Percentiles rank a stretch among this genome's conserved stretches.
Evolutionary conservation across 2,888 invertebrate genomes (phyloP).

Genomic region (Caenorhabditis drosophilae): DNA sequence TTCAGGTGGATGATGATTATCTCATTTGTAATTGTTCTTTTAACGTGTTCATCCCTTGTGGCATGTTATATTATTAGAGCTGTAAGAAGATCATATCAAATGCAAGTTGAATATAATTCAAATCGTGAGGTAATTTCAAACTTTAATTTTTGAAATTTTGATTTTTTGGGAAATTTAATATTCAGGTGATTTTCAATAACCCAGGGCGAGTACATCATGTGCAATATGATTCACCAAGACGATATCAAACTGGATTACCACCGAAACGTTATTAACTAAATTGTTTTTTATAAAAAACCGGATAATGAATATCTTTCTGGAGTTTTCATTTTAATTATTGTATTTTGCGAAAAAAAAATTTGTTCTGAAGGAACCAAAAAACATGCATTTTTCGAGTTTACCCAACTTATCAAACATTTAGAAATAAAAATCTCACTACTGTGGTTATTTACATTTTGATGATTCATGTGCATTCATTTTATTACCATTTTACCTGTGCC

Average conservation of each 20-base stretch:
- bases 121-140: slow-evolving; percentile 27
- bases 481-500: no score
- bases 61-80: slow-evolving; percentile 59
- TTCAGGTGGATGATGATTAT: slow-evolving; percentile 57
- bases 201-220: slow-evolving; percentile 51
- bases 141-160: not conserved
- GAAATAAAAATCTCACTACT: no score
- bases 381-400: no score
- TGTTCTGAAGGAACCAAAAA: no score
- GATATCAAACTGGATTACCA: slow-evolving; percentile 9
- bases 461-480: no score
- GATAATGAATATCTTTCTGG: not conserved
- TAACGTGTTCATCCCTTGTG: slow-evolving; percentile 55
- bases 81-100: slow-evolving; percentile 50
- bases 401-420: no score
- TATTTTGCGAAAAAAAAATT: no score
- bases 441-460: no score
- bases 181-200: slow-evolving; percentile 41
- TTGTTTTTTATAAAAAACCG: not conserved
- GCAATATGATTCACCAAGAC: slow-evolving; percentile 32
- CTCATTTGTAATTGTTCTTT: slow-evolving; percentile 52
- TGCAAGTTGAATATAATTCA: slow-evolving; percentile 38
- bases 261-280: not conserved
- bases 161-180: not conserved
- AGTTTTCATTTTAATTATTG: no score